Conservation (phyloP, 2,888 invertebrate species). For the Amphipoea lucens region DNA sequence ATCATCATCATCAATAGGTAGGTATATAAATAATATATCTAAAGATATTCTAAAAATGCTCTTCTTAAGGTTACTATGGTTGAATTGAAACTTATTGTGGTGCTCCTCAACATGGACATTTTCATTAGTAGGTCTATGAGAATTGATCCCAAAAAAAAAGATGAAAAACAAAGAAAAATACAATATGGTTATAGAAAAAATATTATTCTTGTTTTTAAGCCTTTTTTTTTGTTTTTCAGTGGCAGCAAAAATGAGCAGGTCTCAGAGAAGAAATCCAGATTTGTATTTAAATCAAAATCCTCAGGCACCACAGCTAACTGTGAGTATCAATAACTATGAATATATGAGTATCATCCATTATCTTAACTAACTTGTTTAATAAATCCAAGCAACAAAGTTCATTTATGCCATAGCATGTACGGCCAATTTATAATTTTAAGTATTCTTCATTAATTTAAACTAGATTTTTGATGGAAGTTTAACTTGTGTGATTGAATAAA, state of each 20-base stretch:
- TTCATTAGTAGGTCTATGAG: background rate
- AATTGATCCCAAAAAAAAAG: background rate
- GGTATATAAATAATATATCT: no score
- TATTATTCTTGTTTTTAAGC: background rate
- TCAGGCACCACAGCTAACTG: constrained; percentile 67
- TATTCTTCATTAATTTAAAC: background rate
- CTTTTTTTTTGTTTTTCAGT: constrained; percentile 65
- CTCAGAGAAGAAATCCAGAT: constrained; percentile 79
- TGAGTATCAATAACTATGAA: constrained; percentile 62
- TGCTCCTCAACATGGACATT: background rate
- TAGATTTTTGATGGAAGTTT: background rate
- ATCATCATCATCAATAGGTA: no score
- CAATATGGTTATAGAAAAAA: no score
- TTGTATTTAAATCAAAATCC: constrained; percentile 81
- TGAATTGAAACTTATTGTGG: background rate
- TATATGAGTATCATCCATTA: background rate
- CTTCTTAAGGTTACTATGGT: background rate
- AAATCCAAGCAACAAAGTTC: background rate
- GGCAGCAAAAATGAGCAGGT: constrained; percentile 66
- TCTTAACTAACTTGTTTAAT: background rate
- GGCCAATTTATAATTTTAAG: background rate
- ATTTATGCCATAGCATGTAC: background rate
- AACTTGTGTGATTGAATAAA: background rate
- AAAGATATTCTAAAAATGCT: background rate
- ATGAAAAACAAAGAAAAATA: no score